Base-by-base conservation (phyloP, 1,140 invertebrate species). In the Aphelinus atriplicis region DNA sequence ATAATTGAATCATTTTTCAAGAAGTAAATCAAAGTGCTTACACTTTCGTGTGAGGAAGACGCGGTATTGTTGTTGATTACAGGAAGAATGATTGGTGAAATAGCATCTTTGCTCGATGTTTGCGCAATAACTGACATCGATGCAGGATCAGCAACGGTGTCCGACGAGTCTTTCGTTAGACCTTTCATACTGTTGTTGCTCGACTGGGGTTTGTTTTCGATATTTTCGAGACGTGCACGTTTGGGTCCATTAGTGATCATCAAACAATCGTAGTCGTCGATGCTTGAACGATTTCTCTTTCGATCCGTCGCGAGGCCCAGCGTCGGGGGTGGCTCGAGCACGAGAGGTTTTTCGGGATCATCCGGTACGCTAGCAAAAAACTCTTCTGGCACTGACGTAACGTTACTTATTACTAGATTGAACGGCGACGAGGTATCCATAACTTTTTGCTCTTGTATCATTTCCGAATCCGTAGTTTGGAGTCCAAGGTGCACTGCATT, bases 361-460 rank as follows among this genome's bases (percentile, higher is more conserved):
- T 76, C 74, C 2, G 66, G 51, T 10, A 56, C 73, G 10, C 47
- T 70, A 3, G 66, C 67, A 43, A 76, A 76, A 48, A 76, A 76
- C 56, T 76, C 75, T 1, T 78, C 77, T 9, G 81, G 71, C 42
- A 85, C 53, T 2, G 84, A 85, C 4, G 79, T 78, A 10, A 85
- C 80, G 46, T 82, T 82, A 7, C 72, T 80, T 57, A 84, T 84
- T 71, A 81, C 79, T 1, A 84, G 82, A 62, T 83, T 81, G 46
- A 83, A 76, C 3, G 76, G n/a, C 3, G 76, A 53, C 9, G 51
- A 53, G 4, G 4, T 9, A 6, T 53, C 51, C 4, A 53, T 53
- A 53, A 6, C 9, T 6, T 53, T 53, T 53, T 53, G 51, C 51
- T 6, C 26, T 26, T 26, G 26, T 26, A 26, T 26, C 26, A 26